Evolutionary conservation across 1,140 invertebrate species (phyloP).

Genomic region (Popillia japonica): DNA sequence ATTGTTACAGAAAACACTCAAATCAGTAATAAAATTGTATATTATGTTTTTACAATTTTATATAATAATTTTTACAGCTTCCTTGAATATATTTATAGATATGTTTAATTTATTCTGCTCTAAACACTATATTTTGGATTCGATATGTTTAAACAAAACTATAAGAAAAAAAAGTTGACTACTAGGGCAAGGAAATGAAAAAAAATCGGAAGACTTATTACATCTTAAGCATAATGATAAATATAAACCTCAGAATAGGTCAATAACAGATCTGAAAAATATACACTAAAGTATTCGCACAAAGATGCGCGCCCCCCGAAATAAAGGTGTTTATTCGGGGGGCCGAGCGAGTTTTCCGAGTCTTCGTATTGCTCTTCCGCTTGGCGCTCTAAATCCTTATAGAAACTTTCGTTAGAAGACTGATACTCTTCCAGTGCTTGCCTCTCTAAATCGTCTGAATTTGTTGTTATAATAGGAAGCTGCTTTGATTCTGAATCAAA

Average conservation of each 20-base stretch:
- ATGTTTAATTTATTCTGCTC: background rate
- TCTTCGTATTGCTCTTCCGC: conserved; percentile 57
- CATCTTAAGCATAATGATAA: conserved; percentile 35
- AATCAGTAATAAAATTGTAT: conserved; percentile 16
- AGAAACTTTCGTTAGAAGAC: conserved; percentile 54
- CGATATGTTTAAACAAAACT: conserved; percentile 23
- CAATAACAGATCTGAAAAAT: conserved; percentile 17
- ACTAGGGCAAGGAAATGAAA: conserved; percentile 25
- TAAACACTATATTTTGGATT: conserved; percentile 26
- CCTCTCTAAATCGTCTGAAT: conserved; percentile 56
- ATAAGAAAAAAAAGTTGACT: conserved; percentile 2
- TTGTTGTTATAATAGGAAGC: conserved; percentile 45
- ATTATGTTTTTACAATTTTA: conserved; percentile 27
- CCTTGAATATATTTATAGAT: conserved; percentile 17
- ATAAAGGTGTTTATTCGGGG: conserved; percentile 50
- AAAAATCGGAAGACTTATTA: conserved; percentile 30
- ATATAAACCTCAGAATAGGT: too few relatives aligned
- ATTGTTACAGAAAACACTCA: too few relatives aligned
- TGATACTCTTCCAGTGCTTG: conserved; percentile 57
- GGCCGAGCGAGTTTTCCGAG: conserved; percentile 56
- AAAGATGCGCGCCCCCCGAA: conserved; percentile 52
- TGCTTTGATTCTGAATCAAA: conserved; percentile 1
- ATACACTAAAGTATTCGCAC: conserved; percentile 26
- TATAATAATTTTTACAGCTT: conserved; percentile 28
- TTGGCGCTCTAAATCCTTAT: conserved; percentile 55